A percentile compares a stretch with the other conserved stretches of the same genome.
These are phyloP conservation scores for Barypeithes pellucidus DNA, from an alignment of 2,888 invertebrate species.

Conservation along the genomic window DNA sequence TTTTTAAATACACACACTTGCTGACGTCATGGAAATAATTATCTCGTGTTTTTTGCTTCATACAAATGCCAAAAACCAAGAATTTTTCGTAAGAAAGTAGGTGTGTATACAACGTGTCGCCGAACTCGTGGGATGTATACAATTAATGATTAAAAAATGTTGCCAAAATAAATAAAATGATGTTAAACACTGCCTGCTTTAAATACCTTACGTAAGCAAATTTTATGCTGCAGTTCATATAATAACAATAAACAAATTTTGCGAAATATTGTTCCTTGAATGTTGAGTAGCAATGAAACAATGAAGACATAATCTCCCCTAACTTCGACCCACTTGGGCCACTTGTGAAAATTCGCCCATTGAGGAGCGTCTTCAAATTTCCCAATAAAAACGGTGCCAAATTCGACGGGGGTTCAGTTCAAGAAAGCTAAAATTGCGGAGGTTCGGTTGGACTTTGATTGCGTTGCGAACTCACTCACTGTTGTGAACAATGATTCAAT, in stretches of 20 bases:
- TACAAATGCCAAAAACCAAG: neutral
- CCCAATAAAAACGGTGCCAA: too few relatives aligned
- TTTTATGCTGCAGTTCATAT: neutral
- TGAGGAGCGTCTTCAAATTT: too few relatives aligned
- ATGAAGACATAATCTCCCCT: too few relatives aligned
- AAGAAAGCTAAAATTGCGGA: too few relatives aligned
- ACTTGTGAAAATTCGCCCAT: too few relatives aligned
- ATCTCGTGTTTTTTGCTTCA: neutral
- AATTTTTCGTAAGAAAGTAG: constrained; percentile 20
- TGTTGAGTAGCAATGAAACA: neutral
- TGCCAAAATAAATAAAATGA: neutral
- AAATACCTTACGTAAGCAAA: neutral
- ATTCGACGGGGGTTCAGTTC: too few relatives aligned
- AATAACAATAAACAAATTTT: neutral
- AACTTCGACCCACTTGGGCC: too few relatives aligned
- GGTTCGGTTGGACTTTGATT: too few relatives aligned
- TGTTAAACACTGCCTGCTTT: constrained; percentile 9
- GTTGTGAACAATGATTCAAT: too few relatives aligned
- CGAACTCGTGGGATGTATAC: neutral
- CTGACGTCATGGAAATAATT: constrained; percentile 13
- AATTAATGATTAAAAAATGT: neutral
- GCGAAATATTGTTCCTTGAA: neutral
- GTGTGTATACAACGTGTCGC: constrained; percentile 18
- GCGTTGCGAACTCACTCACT: too few relatives aligned
- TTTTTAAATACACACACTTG: neutral